Evolutionary conservation across 2,888 invertebrate species (phyloP), one percentile per base, ranked within the genome.

Genomic region (Ectobius pallidus): DNA sequence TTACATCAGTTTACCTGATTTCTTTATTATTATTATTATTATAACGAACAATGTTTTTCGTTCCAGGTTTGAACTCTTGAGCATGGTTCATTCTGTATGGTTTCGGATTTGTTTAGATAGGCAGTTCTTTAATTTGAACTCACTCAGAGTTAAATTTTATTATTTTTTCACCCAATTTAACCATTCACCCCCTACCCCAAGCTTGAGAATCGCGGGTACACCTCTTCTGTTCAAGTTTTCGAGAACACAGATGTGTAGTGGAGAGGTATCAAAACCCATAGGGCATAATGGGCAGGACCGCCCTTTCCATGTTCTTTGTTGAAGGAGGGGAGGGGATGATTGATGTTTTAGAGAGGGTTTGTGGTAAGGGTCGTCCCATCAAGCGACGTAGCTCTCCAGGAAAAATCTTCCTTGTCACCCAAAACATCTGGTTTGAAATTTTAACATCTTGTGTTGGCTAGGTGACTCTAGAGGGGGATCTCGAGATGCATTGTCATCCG

Each of bases 281-380:
- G 44, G 65, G 65, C 27, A 65, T 65, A 65, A 65, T 65, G 65
- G 65, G 2, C 0, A 44, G 65, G 11, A 65, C 65, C 65, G 65
- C 65, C 65, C 65, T 30, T 65, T 65, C 18, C 65, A 18, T 65
- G 65, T 65, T 65, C 58, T 58, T 65, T 65, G 46, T 27, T 25
- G 44, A 46, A 25, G 18, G 20, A 22, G 39, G 20, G 34, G 39
- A 22, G 4, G 39, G 20, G 39, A 27, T 65, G 65, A 65, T 65
- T 65, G 65, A 65, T 65, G 65, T 65, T 65, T 65, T 46, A 30
- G 65, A n/a, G n/a, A 65, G 65, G 65, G 65, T 65, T n/a, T 44
- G 65, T 63, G 42, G 39, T 62, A 62, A 22, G 65, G 46, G 44
- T 30, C n/a, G 27, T 52, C 25, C 27, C 22, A 52, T 25, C 52